Conservation (phyloP, 2,113 vertebrate species). For the Xiphophorus maculatus region DNA sequence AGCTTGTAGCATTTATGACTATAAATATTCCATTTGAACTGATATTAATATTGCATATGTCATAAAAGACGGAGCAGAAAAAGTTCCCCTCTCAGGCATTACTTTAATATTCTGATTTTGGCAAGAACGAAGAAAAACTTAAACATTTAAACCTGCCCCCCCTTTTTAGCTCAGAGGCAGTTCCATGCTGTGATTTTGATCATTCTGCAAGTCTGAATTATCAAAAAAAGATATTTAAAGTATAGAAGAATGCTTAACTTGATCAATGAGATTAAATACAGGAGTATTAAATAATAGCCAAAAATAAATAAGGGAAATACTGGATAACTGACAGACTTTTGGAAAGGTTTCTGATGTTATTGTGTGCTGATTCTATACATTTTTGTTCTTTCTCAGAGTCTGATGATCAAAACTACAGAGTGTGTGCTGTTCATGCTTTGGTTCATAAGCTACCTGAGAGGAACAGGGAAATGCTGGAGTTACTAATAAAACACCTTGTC, state of each 20-base stretch:
- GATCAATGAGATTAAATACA: background rate
- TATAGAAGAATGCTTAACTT: background rate
- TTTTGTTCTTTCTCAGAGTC: constrained; percentile 82
- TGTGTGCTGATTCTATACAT: background rate
- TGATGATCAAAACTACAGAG: constrained; percentile 95
- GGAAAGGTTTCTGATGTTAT: background rate
- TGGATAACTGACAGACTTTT: background rate
- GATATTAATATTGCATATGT: background rate
- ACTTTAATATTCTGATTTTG: background rate
- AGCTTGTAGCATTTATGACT: constrained; percentile 1
- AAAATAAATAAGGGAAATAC: too few species aligned
- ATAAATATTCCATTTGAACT: background rate
- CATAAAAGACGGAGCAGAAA: background rate
- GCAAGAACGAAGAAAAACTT: background rate
- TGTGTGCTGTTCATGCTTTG: constrained; percentile 91
- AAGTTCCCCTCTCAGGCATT: background rate
- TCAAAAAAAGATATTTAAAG: background rate
- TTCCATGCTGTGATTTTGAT: background rate
- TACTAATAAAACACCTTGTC: constrained; percentile 93
- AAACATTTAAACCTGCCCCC: constrained; percentile 8
- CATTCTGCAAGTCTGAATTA: background rate
- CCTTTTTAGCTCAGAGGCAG: constrained; percentile 10
- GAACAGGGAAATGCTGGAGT: constrained; percentile 96
- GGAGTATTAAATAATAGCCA: too few species aligned
- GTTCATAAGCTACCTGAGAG: constrained; percentile 92